These are phyloP conservation scores for Drosophila quinaria DNA, from an alignment of 2,888 invertebrate genomes.

Conservation along the genomic window DNA sequence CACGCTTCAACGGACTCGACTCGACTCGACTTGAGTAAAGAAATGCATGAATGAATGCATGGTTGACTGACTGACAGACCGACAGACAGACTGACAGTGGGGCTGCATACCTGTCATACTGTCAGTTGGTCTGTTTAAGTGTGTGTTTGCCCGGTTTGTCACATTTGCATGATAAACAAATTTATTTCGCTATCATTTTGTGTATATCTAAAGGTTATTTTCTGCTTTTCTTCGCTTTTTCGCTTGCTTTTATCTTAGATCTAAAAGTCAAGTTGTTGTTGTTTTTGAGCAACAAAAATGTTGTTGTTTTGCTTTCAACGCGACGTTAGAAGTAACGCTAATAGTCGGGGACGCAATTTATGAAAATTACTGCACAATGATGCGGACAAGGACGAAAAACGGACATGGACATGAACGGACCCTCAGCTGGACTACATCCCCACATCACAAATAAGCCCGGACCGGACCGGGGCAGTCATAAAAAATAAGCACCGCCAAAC, in stretches of 20 bases:
- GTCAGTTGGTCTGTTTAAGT: slow-evolving; percentile 29
- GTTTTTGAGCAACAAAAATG: slow-evolving; percentile 35
- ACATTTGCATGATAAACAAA: slow-evolving; percentile 76
- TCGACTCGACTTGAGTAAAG: slow-evolving; percentile 35
- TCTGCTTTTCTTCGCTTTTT: slow-evolving; percentile 28
- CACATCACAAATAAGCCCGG: not conserved
- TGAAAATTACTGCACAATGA: slow-evolving; percentile 80
- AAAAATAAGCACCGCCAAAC: slow-evolving; percentile 62
- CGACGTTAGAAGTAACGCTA: slow-evolving; percentile 75
- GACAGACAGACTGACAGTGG: slow-evolving; percentile 19
- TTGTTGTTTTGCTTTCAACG: slow-evolving; percentile 66
- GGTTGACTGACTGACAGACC: slow-evolving; percentile 26
- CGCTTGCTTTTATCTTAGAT: slow-evolving; percentile 43
- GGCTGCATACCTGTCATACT: slow-evolving; percentile 36
- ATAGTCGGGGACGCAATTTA: slow-evolving; percentile 79
- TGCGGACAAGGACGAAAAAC: slow-evolving; percentile 59
- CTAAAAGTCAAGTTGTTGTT: slow-evolving; percentile 26
- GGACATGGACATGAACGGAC: slow-evolving; percentile 34
- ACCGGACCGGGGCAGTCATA: slow-evolving; percentile 55
- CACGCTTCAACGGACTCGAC: slow-evolving; percentile 53
- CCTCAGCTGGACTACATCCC: slow-evolving; percentile 3
- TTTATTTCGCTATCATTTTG: slow-evolving; percentile 54
- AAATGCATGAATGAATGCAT: slow-evolving; percentile 48
- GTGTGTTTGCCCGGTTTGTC: slow-evolving; percentile 51
- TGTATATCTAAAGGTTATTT: slow-evolving; percentile 43